Evolutionary conservation across 1,140 invertebrate species (phyloP).

Genomic region (Pseudomyrmex cubaensis): DNA sequence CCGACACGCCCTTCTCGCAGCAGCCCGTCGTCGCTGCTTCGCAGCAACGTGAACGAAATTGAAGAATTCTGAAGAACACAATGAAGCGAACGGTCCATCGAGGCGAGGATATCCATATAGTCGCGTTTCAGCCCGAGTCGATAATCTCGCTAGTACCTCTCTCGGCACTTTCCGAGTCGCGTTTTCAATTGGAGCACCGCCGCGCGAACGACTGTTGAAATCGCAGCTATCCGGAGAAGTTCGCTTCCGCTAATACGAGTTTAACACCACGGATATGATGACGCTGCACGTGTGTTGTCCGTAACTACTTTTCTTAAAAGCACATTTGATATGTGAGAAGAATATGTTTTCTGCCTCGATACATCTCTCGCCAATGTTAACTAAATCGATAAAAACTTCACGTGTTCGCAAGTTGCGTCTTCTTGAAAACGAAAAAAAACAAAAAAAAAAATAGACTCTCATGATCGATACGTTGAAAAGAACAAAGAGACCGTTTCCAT

Average conservation of each 20-base stretch:
- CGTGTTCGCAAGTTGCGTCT: too few relatives aligned
- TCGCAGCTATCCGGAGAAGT: conserved; percentile 21
- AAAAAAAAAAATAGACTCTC: not conserved
- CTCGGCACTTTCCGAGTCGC: not conserved
- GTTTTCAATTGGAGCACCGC: conserved; percentile 37
- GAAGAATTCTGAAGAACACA: conserved; percentile 67
- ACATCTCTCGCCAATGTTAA: not conserved
- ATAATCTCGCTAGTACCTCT: not conserved
- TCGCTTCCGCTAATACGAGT: not conserved
- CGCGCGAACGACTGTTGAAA: conserved; percentile 30
- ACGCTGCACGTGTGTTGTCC: not conserved
- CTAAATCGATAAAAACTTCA: not conserved
- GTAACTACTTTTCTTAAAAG: not conserved
- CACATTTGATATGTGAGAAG: too few relatives aligned
- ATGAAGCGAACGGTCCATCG: conserved; percentile 41
- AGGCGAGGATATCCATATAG: not conserved
- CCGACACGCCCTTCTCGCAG: conserved; percentile 29
- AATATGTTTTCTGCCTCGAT: too few relatives aligned
- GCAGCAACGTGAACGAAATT: conserved; percentile 62
- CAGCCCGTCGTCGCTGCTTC: conserved; percentile 41
- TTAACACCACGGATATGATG: conserved; percentile 13
- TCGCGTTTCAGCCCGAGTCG: conserved; percentile 8
- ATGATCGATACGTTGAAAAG: not conserved
- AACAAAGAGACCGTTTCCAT: not conserved
- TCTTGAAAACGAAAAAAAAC: too few relatives aligned